These are phyloP conservation scores for Hartigia nigra DNA, from an alignment of 2,888 invertebrate genomes.

Conservation along the genomic window DNA sequence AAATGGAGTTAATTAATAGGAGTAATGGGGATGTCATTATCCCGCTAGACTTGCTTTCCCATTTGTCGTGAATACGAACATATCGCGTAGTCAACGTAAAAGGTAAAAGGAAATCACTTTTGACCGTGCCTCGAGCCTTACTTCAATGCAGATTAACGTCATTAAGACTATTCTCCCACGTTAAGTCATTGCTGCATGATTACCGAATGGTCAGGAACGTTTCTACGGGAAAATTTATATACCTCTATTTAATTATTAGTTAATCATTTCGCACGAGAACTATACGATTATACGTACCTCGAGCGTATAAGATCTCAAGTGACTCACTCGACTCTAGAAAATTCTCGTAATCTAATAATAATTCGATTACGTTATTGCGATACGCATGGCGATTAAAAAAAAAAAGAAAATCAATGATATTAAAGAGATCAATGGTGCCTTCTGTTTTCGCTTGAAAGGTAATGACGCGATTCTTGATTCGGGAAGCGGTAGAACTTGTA, in stretches of 20 bases:
- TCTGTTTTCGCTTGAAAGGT: background rate
- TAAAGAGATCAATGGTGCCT: background rate
- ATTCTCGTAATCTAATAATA: background rate
- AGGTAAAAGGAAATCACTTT: slow-evolving; percentile 51
- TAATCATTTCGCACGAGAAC: background rate
- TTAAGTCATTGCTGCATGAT: slow-evolving; percentile 30
- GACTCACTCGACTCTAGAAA: background rate
- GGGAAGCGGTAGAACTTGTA: slow-evolving; percentile 1
- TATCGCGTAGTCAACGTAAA: slow-evolving; percentile 38
- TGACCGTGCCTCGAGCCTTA: slow-evolving; percentile 33
- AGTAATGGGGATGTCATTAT: background rate
- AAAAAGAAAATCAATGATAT: background rate
- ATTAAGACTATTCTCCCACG: slow-evolving; percentile 46
- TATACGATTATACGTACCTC: background rate
- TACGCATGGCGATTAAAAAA: background rate
- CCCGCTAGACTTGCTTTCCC: background rate
- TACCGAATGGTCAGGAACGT: background rate
- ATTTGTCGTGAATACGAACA: slow-evolving; percentile 20
- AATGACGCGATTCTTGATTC: background rate
- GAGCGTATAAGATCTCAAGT: background rate
- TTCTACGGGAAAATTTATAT: background rate
- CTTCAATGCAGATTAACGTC: slow-evolving; percentile 35
- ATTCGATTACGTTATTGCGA: background rate
- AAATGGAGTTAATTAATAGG: slow-evolving; percentile 35
- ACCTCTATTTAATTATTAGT: background rate